Base-by-base conservation (phyloP, 2,888 invertebrate species). In the Lasioglossum marginatum region DNA sequence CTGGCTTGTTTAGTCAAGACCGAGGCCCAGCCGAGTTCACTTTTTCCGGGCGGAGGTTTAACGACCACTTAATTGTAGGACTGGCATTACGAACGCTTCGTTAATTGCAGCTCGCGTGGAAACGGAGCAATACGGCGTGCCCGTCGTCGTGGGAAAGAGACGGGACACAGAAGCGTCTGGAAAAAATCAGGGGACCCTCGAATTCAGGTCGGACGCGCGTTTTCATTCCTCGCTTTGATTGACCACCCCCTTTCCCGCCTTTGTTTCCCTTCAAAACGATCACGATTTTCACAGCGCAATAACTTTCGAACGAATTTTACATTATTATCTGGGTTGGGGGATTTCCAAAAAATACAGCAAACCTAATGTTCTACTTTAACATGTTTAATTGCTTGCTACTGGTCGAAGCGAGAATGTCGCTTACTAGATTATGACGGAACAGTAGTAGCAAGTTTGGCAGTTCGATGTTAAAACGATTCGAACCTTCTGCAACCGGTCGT, bases 31-130 rank as follows among this genome's bases (percentile, higher is more conserved):
- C 74, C 78, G 48, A 73, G 81, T 71, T 77, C 79, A 77, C 74
- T 86, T 89, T 85, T 89, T 80, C 77, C 81, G 63, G 77, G 74
- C 71, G 66, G 52, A 78, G 81, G 90, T 88, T 89, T 89, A 89
- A 89, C 85, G 87, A 88, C 85, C 89, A 87, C 72, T 87, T 90
- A 87, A 89, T 89, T 80, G 82, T 86, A 86, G 86, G 79, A 86
- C 82, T 82, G 27, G 82, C 81, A 79, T 83, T 79, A 79, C 81
- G 85, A 73, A 79, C 77, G 88, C 79, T 81, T 76, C 72, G 84
- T 88, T 89, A 88, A 90, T 88, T 86, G 81, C 82, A 75, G 84
- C 73, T 84, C 82, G 82, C 87, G 76, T 78, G 84, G 84, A 85
- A 90, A 84, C 80, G 77, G 12, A 85, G 86, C 81, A 72, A 89